Percentiles rank a stretch among this genome's conserved stretches.
Evolutionary conservation across 2,113 vertebrate species (phyloP).

Genomic region (Noturus placidus): DNA sequence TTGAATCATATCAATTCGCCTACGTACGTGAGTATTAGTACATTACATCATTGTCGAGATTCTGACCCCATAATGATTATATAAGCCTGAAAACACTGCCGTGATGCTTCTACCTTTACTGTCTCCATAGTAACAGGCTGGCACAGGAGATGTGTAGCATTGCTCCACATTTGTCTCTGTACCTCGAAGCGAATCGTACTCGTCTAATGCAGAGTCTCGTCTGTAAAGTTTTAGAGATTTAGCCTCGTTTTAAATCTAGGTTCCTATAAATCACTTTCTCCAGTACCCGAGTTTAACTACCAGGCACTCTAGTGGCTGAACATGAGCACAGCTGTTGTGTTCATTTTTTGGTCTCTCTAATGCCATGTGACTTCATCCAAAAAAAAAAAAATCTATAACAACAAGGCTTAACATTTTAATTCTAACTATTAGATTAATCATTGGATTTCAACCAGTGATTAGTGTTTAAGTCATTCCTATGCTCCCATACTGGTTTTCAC

Average conservation of each 20-base stretch:
- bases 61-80: conserved; percentile 20
- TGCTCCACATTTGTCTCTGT: conserved; percentile 7
- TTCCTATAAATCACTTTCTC: background rate
- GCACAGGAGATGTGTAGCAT: background rate
- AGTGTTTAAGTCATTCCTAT: background rate
- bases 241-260: conserved; percentile 13
- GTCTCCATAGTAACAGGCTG: conserved; percentile 48
- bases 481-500: background rate
- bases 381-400: background rate
- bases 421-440: background rate
- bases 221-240: background rate
- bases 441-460: background rate
- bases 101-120: conserved; percentile 12
- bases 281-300: background rate
- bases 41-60: conserved; percentile 13
- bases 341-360: background rate
- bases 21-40: background rate
- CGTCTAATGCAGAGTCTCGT: background rate
- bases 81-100: conserved; percentile 16
- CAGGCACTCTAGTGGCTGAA: conserved; percentile 37
- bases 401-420: background rate
- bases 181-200: background rate
- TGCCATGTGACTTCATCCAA: background rate
- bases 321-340: background rate
- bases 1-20: conserved; percentile 18